These are phyloP conservation scores for Adelges cooleyi DNA, from an alignment of 1,140 invertebrate species.

Conservation along the genomic window DNA sequence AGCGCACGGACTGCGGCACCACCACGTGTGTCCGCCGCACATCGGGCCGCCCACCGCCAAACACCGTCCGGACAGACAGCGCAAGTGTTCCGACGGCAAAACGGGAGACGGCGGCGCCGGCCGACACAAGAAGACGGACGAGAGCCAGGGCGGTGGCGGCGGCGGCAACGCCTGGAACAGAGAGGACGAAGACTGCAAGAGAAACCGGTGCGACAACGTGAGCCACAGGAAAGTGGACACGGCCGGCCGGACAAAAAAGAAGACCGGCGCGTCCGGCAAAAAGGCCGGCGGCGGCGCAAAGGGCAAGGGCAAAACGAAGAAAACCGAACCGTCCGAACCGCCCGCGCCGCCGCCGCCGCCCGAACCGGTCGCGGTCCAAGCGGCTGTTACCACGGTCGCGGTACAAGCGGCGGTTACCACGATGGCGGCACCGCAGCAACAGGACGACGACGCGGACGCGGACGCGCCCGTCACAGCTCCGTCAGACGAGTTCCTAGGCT, in stretches of 20 bases:
- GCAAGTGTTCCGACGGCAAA: conserved; percentile 1
- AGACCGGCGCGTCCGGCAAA: not conserved
- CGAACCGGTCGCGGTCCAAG: conserved; percentile 41
- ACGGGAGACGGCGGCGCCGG: conserved; percentile 22
- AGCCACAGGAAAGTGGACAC: conserved; percentile 7
- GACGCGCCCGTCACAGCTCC: not conserved
- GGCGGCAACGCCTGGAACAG: not conserved
- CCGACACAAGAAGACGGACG: conserved; percentile 7
- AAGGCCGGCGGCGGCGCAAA: not conserved
- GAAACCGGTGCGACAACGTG: not conserved
- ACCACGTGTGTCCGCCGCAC: conserved; percentile 30
- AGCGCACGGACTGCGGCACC: conserved; percentile 27
- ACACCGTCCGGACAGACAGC: conserved; percentile 19
- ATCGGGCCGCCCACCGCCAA: not conserved
- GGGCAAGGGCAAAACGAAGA: conserved; percentile 66
- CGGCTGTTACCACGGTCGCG: conserved; percentile 29
- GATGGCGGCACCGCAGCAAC: not conserved
- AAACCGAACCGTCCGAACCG: conserved; percentile 89
- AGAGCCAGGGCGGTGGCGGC: conserved; percentile 12
- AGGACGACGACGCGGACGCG: not conserved
- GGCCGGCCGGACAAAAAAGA: conserved; percentile 22
- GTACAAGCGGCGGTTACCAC: not conserved
- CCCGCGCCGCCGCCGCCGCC: conserved; percentile 80
- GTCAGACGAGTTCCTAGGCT: conserved; percentile 16
- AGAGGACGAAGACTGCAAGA: conserved; percentile 6